These are phyloP conservation scores for Alentia gelatinosa DNA, from an alignment of 2,888 invertebrate genomes.

Conservation along the genomic window DNA sequence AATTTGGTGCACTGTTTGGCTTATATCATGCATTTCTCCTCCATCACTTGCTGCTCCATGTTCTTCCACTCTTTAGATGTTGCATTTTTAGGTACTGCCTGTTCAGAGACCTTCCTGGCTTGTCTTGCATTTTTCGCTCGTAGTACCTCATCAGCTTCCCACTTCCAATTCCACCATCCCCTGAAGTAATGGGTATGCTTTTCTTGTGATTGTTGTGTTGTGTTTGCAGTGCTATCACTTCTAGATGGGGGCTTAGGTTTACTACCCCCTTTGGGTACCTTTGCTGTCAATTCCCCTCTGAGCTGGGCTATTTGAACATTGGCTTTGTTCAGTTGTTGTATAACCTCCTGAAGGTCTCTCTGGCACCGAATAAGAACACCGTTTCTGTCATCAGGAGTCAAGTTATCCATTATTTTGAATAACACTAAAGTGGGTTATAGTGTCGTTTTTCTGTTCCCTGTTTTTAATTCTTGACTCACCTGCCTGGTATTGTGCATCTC, in stretches of 20 bases:
- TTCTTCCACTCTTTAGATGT: neutral
- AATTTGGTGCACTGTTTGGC: neutral
- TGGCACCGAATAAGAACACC: neutral
- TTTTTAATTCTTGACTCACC: too few relatives aligned
- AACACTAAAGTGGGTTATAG: too few relatives aligned
- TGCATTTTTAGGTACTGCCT: neutral
- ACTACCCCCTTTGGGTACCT: neutral
- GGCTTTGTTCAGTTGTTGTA: neutral
- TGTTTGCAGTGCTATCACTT: neutral
- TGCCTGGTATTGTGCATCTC: too few relatives aligned
- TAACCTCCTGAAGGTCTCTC: neutral
- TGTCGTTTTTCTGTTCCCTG: too few relatives aligned
- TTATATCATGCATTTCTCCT: neutral
- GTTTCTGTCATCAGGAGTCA: too few relatives aligned
- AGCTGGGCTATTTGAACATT: neutral
- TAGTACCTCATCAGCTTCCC: neutral
- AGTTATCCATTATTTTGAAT: too few relatives aligned
- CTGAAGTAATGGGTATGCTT: neutral
- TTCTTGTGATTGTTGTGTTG: neutral
- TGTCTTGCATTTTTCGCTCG: neutral
- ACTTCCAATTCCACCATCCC: neutral
- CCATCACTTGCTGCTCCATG: neutral
- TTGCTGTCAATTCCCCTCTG: neutral
- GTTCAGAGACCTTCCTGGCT: neutral
- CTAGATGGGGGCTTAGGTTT: neutral